Conservation (phyloP, 2,888 invertebrate genomes). For the Oscheius sp. region DNA sequence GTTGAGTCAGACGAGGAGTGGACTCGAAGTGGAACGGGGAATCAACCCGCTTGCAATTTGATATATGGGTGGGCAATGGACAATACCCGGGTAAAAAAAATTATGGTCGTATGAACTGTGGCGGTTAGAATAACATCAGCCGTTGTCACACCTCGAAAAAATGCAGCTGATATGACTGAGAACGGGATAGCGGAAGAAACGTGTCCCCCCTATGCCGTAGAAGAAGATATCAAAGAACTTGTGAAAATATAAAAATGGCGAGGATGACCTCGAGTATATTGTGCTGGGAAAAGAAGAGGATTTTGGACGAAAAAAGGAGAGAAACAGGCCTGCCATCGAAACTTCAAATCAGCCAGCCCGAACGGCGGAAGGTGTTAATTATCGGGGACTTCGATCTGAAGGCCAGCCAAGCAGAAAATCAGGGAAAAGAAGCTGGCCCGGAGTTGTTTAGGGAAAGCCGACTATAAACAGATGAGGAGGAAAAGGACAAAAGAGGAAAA, state of each 20-base stretch:
- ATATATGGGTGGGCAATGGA: neutral
- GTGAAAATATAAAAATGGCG: too few relatives aligned
- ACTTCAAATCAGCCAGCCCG: neutral
- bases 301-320: neutral
- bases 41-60: neutral
- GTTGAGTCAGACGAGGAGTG: constrained; percentile 4
- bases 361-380: constrained; percentile 25
- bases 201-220: neutral
- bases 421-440: neutral
- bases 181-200: neutral
- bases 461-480: too few relatives aligned
- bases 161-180: constrained; percentile 4
- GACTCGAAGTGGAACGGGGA: neutral
- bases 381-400: constrained; percentile 10
- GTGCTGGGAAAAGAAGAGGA: constrained; percentile 1
- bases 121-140: neutral
- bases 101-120: neutral
- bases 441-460: too few relatives aligned
- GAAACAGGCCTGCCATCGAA: neutral
- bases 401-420: constrained; percentile 4
- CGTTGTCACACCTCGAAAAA: neutral
- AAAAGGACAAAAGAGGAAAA: too few relatives aligned
- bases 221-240: too few relatives aligned
- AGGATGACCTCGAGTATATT: too few relatives aligned
- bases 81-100: neutral